These are phyloP conservation scores for Galaxea fascicularis DNA, from an alignment of 92 coral and sea anemone genomes.

Conservation along the genomic window DNA sequence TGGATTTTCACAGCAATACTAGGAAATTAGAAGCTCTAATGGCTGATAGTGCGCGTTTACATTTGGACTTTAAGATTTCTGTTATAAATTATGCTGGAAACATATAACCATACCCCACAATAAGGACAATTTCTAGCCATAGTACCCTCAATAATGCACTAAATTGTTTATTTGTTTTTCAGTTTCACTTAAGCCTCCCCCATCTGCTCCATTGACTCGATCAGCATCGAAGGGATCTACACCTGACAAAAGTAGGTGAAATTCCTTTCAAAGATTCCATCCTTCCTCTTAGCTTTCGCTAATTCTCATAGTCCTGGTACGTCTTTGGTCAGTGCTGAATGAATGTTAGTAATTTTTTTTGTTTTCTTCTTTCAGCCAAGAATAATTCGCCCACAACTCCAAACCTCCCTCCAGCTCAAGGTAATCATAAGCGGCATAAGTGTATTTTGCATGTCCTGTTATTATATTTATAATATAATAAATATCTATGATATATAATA, in stretches of 20 bases:
- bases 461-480: too few species aligned
- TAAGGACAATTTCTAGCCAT: not conserved
- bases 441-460: not conserved
- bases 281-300: too few species aligned
- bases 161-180: not conserved
- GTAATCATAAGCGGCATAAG: not conserved
- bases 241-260: not conserved
- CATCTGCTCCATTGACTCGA: conserved; percentile 45
- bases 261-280: not conserved
- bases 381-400: not conserved
- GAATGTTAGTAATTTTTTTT: not conserved
- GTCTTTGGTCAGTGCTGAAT: too few species aligned
- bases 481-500: too few species aligned
- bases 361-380: conserved; percentile 8
- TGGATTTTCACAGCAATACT: too few species aligned
- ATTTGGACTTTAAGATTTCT: not conserved
- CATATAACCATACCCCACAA: not conserved
- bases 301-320: too few species aligned
- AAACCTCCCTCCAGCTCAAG: conserved; percentile 24
- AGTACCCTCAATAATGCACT: not conserved
- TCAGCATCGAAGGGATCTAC: conserved; percentile 28
- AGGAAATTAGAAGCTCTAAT: too few species aligned
- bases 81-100: too few species aligned
- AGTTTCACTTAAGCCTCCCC: conserved; percentile 10
- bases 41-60: not conserved